phyloP scores from a whole-genome alignment of 2,888 invertebrate species.

The Lydus trimaculatus region DNA sequence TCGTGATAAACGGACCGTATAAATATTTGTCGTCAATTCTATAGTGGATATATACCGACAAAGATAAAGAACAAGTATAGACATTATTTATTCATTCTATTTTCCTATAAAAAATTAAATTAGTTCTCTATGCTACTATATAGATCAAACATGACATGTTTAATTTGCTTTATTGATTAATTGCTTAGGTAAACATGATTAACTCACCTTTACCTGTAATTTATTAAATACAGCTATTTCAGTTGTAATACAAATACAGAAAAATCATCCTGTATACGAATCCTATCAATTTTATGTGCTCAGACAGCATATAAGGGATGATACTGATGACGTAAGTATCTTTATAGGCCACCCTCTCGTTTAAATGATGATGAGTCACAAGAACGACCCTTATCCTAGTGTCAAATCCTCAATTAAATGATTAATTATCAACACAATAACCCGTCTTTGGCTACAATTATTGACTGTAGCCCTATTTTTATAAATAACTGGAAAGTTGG shows the following conservation, averaged over 20 bases:
- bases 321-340: constrained; percentile 31
- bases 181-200: constrained; percentile 3
- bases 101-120: background rate
- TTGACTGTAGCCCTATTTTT: no score
- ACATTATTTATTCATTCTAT: background rate
- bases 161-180: constrained; percentile 27
- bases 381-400: constrained; percentile 23
- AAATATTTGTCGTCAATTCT: constrained; percentile 2
- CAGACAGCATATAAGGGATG: constrained; percentile 7
- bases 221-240: no score
- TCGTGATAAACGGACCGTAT: background rate
- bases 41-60: background rate
- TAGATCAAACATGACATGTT: background rate
- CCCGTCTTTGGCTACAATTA: background rate
- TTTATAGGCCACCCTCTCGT: constrained; percentile 21
- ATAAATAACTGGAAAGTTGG: background rate
- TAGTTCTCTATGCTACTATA: background rate
- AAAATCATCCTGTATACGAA: no score
- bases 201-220: background rate
- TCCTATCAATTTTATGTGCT: background rate
- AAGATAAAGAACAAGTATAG: no score
- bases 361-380: constrained; percentile 28
- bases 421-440: constrained; percentile 22
- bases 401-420: constrained; percentile 29
- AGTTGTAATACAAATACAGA: background rate